Evolutionary conservation across 2,888 invertebrate genomes (phyloP), one percentile per base, ranked within the genome.

Genomic region (Chorisops tibialis): DNA sequence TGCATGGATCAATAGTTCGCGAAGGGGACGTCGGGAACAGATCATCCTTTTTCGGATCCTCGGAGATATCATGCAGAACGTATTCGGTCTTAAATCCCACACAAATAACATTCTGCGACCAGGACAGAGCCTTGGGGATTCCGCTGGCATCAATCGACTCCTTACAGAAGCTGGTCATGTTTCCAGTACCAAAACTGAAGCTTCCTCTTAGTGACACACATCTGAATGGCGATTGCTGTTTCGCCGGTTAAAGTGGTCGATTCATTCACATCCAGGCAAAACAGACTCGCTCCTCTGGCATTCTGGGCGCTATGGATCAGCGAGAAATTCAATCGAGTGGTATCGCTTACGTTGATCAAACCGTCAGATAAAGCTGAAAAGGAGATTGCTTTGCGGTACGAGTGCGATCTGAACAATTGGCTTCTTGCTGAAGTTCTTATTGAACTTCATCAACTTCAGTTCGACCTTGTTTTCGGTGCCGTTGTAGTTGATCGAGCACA

Each of bases 361-460:
- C 86, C 87, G 79, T 94, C 94, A 76, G 82, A 80, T 4, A 83
- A 72, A 52, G 51, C 82, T 83, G 60, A 84, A 75, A 0, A 85
- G 74, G 39, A 84, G 69, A 67, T 81, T 81, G 68, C 82, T 80
- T 65, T 81, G 82, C 63, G 94, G 89, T 68, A 96, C 87, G 12
- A 94, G 93, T 75, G 90, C 92, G 71, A 95, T 84, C 77, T 97
- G 96, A 54, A 88, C 86, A 59, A 97, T 93, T 2, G 96, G 88
- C 75, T 94, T 96, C 75, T 93, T 95, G 71, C 95, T 93, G 72
- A 97, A 96, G 68, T 88, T 89, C 77, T 96, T 96, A 75, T 92
- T 91, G 68, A 92, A 93, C 68, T 91, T 83, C 63, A 93, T 82
- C 65, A 97, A 81, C 70, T 91, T 88, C n/a, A 95, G 83, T 70